Conservation (phyloP, 2,113 vertebrate species). For the Pica pica region DNA sequence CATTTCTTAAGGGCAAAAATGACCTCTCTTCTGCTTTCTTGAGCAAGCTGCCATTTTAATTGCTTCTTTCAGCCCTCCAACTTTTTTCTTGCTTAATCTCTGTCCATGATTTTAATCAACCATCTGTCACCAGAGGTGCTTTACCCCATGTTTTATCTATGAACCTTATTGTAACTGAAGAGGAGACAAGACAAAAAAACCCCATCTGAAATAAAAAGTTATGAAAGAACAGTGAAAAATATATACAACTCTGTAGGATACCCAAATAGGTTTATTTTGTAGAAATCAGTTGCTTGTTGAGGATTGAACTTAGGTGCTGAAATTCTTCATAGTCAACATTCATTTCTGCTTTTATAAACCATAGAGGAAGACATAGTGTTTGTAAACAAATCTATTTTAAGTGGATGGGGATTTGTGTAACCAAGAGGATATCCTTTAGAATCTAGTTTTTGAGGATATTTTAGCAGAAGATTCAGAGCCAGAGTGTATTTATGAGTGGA, state of each 20-base stretch:
- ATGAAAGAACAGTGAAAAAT: not conserved
- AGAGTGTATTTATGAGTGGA: not conserved
- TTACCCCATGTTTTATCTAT: not conserved
- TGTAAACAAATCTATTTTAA: not conserved
- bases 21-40: slow-evolving; percentile 58
- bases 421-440: not conserved
- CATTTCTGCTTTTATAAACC: not conserved
- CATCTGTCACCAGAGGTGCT: slow-evolving; percentile 59
- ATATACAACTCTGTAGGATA: not conserved
- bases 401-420: not conserved
- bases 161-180: not conserved
- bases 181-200: not conserved
- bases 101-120: slow-evolving; percentile 39
- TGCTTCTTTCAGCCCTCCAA: slow-evolving; percentile 36
- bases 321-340: not conserved
- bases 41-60: slow-evolving; percentile 52
- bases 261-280: not conserved
- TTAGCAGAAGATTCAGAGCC: not conserved
- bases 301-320: not conserved
- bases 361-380: not conserved
- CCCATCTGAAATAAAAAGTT: not conserved
- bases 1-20: slow-evolving; percentile 49
- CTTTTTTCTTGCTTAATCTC: slow-evolving; percentile 45
- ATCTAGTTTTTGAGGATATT: not conserved
- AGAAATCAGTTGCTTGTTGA: not conserved